phyloP scores from a whole-genome alignment of 2,113 vertebrate genomes.

The Dascyllus trimaculatus region DNA sequence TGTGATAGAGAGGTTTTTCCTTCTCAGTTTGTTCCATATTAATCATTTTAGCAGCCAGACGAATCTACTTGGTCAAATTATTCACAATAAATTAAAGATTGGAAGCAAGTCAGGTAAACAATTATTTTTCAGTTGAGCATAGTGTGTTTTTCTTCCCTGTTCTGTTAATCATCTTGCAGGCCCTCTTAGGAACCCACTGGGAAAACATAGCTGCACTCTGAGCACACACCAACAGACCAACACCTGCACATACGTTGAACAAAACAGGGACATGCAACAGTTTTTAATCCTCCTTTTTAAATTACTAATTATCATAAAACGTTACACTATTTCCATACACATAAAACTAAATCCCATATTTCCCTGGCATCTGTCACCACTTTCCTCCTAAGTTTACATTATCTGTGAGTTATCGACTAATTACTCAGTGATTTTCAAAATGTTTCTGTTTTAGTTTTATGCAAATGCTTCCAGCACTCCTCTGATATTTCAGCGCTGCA shows the following conservation, averaged over 20 bases:
- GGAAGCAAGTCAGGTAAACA: no score
- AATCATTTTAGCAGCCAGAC: no score
- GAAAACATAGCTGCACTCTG: no score
- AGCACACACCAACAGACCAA: background rate
- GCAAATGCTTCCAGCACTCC: conserved; percentile 38
- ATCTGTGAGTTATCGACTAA: conserved; percentile 40
- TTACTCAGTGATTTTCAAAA: conserved; percentile 36
- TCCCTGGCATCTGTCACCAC: conserved; percentile 27
- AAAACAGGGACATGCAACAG: background rate
- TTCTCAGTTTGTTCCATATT: no score
- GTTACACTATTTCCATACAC: conserved; percentile 21
- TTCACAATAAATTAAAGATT: no score
- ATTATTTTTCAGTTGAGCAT: no score
- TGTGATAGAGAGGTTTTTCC: no score
- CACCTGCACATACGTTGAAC: conserved; percentile 12
- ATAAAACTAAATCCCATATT: conserved; percentile 34
- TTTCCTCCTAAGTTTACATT: conserved; percentile 34
- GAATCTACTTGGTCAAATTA: no score
- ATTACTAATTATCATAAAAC: conserved; percentile 32
- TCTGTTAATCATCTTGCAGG: no score
- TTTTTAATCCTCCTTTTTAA: background rate
- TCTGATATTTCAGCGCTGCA: conserved; percentile 9
- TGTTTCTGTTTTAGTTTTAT: conserved; percentile 40
- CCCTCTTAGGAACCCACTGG: no score
- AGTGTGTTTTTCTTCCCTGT: no score